Conservation (phyloP, 1,140 invertebrate genomes). For the Coptotermes formosanus region DNA sequence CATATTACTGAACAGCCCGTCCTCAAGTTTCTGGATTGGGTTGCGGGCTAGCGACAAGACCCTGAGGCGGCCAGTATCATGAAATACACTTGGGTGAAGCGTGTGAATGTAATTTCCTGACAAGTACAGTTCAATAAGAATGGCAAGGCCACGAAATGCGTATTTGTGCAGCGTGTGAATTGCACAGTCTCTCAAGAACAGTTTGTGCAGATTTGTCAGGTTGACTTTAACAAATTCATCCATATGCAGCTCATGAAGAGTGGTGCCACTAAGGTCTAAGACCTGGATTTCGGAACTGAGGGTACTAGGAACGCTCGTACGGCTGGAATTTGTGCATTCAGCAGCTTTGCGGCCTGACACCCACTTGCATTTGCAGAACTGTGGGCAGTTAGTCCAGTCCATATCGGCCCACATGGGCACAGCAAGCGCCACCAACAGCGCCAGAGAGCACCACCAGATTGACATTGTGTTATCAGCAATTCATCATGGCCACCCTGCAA, state of each 20-base stretch:
- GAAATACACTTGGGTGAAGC: slow-evolving; percentile 70
- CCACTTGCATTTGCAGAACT: slow-evolving; percentile 74
- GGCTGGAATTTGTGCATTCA: slow-evolving; percentile 66
- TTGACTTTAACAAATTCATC: slow-evolving; percentile 68
- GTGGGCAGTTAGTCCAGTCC: slow-evolving; percentile 45
- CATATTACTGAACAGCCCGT: slow-evolving; percentile 73
- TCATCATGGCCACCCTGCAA: background rate
- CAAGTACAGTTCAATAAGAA: slow-evolving; percentile 82
- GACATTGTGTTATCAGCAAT: background rate
- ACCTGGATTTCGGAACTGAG: slow-evolving; percentile 63
- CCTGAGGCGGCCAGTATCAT: slow-evolving; percentile 63
- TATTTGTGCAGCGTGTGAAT: slow-evolving; percentile 66
- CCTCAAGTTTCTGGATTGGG: slow-evolving; percentile 65
- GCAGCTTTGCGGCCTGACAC: slow-evolving; percentile 76
- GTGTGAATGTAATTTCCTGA: slow-evolving; percentile 71
- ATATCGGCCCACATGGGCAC: background rate
- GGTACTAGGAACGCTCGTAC: slow-evolving; percentile 65
- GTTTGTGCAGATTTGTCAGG: slow-evolving; percentile 76
- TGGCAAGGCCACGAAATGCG: slow-evolving; percentile 71
- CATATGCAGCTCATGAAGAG: slow-evolving; percentile 60
- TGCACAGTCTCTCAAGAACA: slow-evolving; percentile 69
- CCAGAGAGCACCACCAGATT: background rate
- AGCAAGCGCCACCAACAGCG: slow-evolving; percentile 25
- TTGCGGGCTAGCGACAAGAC: slow-evolving; percentile 72
- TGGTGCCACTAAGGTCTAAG: slow-evolving; percentile 73